phyloP scores from a whole-genome alignment of 2,113 vertebrate genomes.

The Verasper variegatus region DNA sequence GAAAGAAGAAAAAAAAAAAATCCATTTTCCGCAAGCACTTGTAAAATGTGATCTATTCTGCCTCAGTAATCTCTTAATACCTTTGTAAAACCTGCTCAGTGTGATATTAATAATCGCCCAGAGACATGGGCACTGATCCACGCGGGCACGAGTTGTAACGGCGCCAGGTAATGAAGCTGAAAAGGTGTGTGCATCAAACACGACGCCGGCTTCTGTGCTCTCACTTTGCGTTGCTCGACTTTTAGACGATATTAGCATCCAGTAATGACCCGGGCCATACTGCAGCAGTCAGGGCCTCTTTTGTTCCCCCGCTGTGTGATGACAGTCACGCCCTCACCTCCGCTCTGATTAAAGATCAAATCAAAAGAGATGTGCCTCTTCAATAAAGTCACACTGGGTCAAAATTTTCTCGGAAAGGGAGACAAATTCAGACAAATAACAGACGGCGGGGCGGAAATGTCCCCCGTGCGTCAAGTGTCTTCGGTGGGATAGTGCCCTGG shows the following conservation, averaged over 20 bases:
- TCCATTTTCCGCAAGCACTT: slow-evolving; percentile 41
- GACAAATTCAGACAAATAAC: slow-evolving; percentile 38
- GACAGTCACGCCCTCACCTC: slow-evolving; percentile 66
- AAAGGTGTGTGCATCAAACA: slow-evolving; percentile 61
- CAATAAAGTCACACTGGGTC: not conserved
- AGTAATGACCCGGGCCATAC: slow-evolving; percentile 60
- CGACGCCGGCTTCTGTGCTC: slow-evolving; percentile 20
- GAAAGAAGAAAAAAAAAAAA: slow-evolving; percentile 26
- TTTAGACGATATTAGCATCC: slow-evolving; percentile 55
- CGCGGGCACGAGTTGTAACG: slow-evolving; percentile 25
- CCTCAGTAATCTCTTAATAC: slow-evolving; percentile 71
- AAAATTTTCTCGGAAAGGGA: not conserved
- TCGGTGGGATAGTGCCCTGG: slow-evolving; percentile 19
- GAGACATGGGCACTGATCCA: slow-evolving; percentile 60
- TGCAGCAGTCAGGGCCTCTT: slow-evolving; percentile 50
- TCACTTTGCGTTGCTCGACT: slow-evolving; percentile 42
- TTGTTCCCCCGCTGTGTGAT: slow-evolving; percentile 39
- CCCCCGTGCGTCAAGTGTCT: slow-evolving; percentile 7
- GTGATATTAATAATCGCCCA: slow-evolving; percentile 62
- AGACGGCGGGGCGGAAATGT: not conserved
- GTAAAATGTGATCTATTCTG: slow-evolving; percentile 53
- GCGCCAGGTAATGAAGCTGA: slow-evolving; percentile 64
- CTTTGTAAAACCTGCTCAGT: slow-evolving; percentile 60
- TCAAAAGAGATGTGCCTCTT: not conserved
- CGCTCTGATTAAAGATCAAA: slow-evolving; percentile 70